Evolutionary conservation across 2,888 invertebrate species (phyloP).

Genomic region (Pseudococcus longispinus): DNA sequence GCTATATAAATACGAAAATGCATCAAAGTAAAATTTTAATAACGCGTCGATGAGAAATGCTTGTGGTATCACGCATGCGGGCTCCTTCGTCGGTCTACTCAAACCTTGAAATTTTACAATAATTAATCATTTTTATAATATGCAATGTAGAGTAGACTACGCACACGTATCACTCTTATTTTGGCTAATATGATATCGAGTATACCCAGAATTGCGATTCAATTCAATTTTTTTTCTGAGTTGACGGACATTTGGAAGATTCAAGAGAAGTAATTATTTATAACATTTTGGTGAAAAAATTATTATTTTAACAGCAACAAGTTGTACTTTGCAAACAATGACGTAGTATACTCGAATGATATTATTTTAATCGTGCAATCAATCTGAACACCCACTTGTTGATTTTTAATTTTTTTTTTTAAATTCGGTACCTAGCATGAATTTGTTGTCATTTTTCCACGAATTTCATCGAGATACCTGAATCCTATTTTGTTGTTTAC

Average conservation of each 20-base stretch:
- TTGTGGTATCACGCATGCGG: not conserved
- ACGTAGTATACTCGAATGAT: not conserved
- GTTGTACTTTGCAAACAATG: not conserved
- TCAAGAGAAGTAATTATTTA: not conserved
- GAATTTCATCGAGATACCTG: not conserved
- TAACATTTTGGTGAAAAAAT: not conserved
- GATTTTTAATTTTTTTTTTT: not conserved
- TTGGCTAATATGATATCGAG: not conserved
- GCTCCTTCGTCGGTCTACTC: not conserved
- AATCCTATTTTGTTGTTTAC: too few relatives aligned
- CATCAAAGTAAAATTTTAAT: conserved; percentile 32
- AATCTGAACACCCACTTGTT: not conserved
- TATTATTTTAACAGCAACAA: not conserved
- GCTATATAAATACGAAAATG: conserved; percentile 1
- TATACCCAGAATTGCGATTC: not conserved
- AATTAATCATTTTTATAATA: conserved; percentile 4
- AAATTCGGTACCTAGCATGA: not conserved
- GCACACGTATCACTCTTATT: not conserved
- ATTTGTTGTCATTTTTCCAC: not conserved
- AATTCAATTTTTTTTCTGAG: not conserved
- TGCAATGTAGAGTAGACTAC: not conserved
- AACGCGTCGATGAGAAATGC: conserved; percentile 13
- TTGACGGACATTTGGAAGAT: not conserved
- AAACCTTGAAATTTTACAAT: conserved; percentile 32
- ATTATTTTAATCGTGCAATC: not conserved